Percentiles rank a stretch among this genome's conserved stretches.
Conservation (phyloP, 2,888 invertebrate genomes). For the Ephialtes manifestator region DNA sequence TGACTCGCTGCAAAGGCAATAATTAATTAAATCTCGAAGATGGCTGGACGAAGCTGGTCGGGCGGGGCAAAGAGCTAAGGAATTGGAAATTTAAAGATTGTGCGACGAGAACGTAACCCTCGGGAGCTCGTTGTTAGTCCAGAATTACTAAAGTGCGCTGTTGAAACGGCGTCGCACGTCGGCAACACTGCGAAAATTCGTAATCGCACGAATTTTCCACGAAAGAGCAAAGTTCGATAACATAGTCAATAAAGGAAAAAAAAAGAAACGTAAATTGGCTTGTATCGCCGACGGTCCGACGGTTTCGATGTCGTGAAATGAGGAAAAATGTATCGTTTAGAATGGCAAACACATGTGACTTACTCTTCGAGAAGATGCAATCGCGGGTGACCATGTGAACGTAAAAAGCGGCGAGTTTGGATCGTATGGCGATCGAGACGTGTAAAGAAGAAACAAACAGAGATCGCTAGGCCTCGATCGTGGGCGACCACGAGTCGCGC, state of each 20-base stretch:
- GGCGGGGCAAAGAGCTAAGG: constrained; percentile 33
- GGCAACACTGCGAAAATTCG: constrained; percentile 26
- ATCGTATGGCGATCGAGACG: constrained; percentile 19
- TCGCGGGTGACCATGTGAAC: constrained; percentile 21
- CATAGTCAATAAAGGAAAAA: constrained; percentile 24
- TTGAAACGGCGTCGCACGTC: constrained; percentile 9
- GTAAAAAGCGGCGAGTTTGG: background rate
- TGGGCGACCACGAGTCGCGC: constrained; percentile 50
- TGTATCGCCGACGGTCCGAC: constrained; percentile 41
- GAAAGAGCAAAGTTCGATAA: constrained; percentile 34
- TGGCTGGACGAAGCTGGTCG: constrained; percentile 17
- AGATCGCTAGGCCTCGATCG: constrained; percentile 60
- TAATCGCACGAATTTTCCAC: constrained; percentile 14
- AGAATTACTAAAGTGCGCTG: constrained; percentile 1
- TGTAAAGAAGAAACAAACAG: constrained; percentile 8
- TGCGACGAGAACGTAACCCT: constrained; percentile 38
- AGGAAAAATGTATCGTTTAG: constrained; percentile 24
- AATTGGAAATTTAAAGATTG: constrained; percentile 44
- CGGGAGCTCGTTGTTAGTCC: constrained; percentile 21
- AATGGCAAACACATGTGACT: constrained; percentile 70
- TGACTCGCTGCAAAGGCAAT: constrained; percentile 68
- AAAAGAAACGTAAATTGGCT: background rate
- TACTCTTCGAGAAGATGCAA: constrained; percentile 51
- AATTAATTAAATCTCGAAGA: constrained; percentile 62
- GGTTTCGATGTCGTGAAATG: constrained; percentile 7